A percentile compares a stretch with the other conserved stretches of the same genome.
These are phyloP conservation scores for Melikaiella ostensackeni DNA, from an alignment of 2,888 invertebrate genomes.

Conservation along the genomic window DNA sequence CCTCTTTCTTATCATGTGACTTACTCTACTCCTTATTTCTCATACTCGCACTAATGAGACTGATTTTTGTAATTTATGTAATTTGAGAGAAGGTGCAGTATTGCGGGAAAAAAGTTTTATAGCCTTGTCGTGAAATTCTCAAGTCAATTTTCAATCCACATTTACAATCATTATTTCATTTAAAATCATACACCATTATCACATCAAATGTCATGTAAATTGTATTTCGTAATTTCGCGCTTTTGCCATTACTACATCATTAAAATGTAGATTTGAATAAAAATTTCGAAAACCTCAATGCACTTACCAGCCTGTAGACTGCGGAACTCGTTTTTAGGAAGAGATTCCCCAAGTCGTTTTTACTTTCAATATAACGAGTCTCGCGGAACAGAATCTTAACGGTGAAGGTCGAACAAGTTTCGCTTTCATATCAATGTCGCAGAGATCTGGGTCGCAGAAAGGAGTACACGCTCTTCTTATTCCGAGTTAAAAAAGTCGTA, in stretches of 20 bases:
- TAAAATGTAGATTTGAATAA: not conserved
- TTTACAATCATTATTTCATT: not conserved
- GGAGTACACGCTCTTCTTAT: not conserved
- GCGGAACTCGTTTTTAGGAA: constrained; percentile 23
- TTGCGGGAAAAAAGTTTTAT: not conserved
- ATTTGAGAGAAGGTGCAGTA: not conserved
- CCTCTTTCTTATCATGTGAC: constrained; percentile 52
- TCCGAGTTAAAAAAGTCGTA: constrained; percentile 1
- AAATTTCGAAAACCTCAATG: not conserved
- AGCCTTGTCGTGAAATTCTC: no score
- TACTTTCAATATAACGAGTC: constrained; percentile 28
- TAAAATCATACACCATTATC: not conserved
- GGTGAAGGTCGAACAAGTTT: constrained; percentile 34
- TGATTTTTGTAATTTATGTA: not conserved
- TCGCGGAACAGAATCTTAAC: constrained; percentile 28
- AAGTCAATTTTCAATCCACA: no score
- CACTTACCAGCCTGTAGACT: not conserved
- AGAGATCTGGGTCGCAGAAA: constrained; percentile 17
- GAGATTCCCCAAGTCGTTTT: not conserved
- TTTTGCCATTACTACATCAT: not conserved
- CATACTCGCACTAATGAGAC: constrained; percentile 46
- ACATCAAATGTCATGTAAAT: not conserved
- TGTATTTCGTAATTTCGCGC: not conserved
- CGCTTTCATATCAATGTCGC: constrained; percentile 38
- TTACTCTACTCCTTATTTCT: constrained; percentile 49